These are phyloP conservation scores for Drosophila affinis DNA, from an alignment of 2,888 invertebrate genomes.

Conservation along the genomic window DNA sequence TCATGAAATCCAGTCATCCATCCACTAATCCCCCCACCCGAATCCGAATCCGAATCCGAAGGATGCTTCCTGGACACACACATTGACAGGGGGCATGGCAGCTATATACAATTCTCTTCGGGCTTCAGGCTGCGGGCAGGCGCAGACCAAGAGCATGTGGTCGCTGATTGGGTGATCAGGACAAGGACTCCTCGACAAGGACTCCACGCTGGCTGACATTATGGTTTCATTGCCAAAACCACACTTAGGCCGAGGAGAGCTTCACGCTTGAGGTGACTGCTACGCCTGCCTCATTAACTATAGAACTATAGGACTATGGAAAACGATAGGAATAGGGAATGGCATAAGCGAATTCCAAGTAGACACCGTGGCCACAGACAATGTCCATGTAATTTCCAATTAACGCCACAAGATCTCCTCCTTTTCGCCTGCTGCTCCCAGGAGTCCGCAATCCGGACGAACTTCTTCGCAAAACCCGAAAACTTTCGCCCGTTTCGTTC, in stretches of 20 bases:
- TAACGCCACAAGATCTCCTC: conserved; percentile 70
- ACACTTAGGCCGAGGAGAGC: conserved; percentile 58
- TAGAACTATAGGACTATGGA: conserved; percentile 7
- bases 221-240: conserved; percentile 76
- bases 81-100: conserved; percentile 1
- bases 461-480: conserved; percentile 7
- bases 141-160: conserved; percentile 43
- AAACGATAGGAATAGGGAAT: conserved; percentile 30
- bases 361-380: conserved; percentile 63
- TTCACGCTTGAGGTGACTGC: conserved; percentile 51
- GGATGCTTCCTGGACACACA: conserved; percentile 24
- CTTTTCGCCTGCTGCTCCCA: conserved; percentile 27
- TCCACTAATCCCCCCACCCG: conserved; percentile 63
- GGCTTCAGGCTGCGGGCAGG: conserved; percentile 2
- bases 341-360: conserved; percentile 61
- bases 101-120: too few species aligned
- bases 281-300: conserved; percentile 44
- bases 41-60: conserved; percentile 1
- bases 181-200: conserved; percentile 50
- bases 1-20: conserved; percentile 81
- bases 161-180: conserved; percentile 60
- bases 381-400: conserved; percentile 75
- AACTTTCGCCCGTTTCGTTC: conserved; percentile 72
- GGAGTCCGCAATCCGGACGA: conserved; percentile 1
- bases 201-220: conserved; percentile 71